Percentiles rank a stretch among this genome's conserved stretches.
These are phyloP conservation scores for Cichladusa arquata DNA, from an alignment of 2,113 vertebrate species.

Conservation along the genomic window DNA sequence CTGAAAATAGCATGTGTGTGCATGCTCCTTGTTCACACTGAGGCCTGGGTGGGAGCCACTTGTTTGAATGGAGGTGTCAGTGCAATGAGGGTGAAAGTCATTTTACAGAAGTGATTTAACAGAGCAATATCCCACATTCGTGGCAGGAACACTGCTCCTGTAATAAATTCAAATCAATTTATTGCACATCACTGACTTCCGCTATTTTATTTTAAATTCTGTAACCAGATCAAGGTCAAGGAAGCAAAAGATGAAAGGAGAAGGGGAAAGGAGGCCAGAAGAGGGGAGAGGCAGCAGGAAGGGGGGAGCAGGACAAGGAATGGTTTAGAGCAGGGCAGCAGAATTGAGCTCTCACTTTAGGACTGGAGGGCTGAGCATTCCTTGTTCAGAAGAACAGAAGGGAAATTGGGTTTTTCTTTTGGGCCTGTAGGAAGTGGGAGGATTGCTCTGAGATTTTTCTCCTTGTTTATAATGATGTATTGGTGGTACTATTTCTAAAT, in stretches of 20 bases:
- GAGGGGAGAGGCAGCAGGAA: neutral
- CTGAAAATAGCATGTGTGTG: neutral
- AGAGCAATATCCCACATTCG: neutral
- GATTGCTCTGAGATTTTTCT: neutral
- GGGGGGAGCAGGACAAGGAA: neutral
- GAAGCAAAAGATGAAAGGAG: constrained; percentile 38
- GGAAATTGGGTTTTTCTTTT: neutral
- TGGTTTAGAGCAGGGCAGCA: neutral
- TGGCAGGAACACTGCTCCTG: neutral
- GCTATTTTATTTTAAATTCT: neutral
- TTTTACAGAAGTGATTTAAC: neutral
- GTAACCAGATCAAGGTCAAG: constrained; percentile 49
- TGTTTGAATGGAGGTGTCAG: neutral
- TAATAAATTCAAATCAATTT: neutral
- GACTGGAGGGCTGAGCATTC: neutral
- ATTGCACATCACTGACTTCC: constrained; percentile 8
- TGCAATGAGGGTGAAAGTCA: neutral
- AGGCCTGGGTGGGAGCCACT: neutral
- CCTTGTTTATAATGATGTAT: neutral
- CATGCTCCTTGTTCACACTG: neutral
- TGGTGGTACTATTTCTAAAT: neutral
- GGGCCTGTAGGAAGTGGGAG: neutral
- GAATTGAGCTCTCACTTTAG: neutral
- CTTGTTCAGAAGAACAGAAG: neutral
- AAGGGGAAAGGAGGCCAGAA: constrained; percentile 9